Evolutionary conservation across 2,113 vertebrate genomes (phyloP), one percentile per base, ranked within the genome.

Genomic region (Theristicus caerulescens): DNA sequence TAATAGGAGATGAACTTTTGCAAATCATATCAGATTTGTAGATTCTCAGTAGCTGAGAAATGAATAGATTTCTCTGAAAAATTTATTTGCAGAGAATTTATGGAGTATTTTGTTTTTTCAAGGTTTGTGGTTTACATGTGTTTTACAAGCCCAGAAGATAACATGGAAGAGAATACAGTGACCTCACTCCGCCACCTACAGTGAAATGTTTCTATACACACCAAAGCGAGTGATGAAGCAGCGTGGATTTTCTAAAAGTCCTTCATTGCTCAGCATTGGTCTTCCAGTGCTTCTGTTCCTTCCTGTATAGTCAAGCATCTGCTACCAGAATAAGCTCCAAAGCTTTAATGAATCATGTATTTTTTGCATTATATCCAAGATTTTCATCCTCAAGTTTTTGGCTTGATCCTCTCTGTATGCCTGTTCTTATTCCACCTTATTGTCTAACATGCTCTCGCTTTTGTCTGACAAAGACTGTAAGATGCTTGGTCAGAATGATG

Each of bases 391-490:
- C 20, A 52, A 20, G 7, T n/a, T 90, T 76, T 83, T 86, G 3
- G 26, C 54, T 72, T 88, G 36, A 77, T 80, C 11, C 10, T 72
- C 10, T 77, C 27, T 88, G 26, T n/a, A 10, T 69, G 11, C 16
- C 36, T 72, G 31, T 10, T 80, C 52, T 69, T 80, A 57, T 69
- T 90, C 38, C 10, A 20, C 14, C 16, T 54, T 38, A 27, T 27
- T 42, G 0, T n/a, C 42, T 79, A 79, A 69, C 6, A 70, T 0
- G 2, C 0, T 31, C 1, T 25, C 82, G 9, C 12, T 69, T 74
- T 90, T 86, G 4, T 80, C 58, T 88, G 54, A 52, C 12, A 44
- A 70, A 81, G 16, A 21, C 25, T 71, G 3, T 16, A 36, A 69
- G 6, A 55, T 4, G 3, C 1, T 52, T 49, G 7, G 20, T 40